Evolutionary conservation across 1,140 invertebrate genomes (phyloP), one percentile per base, ranked within the genome.

Genomic region (Linepithema humile): DNA sequence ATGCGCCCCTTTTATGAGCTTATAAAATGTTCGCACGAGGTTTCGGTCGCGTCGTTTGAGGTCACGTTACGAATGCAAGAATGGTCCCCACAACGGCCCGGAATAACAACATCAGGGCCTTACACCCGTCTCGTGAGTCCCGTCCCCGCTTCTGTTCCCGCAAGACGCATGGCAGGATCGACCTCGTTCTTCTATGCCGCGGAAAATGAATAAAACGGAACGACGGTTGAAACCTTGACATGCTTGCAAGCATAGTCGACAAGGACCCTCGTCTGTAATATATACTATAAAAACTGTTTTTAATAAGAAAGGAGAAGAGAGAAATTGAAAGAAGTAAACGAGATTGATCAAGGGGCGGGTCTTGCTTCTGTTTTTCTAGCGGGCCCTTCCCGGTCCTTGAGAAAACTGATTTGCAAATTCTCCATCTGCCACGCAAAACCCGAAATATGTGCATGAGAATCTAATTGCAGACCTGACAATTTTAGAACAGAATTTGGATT

Each of bases 201-300:
- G 78, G 65, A 72, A 77, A 89, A 82, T 78, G 78, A 91, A 87
- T 85, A 86, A 91, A 93, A 92, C 88, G 60, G 85, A 91, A 90
- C 89, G 90, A 90, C 91, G 88, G 91, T 92, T 92, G 72, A 82
- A 83, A 89, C 80, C 75, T 85, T 88, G 78, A 87, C 87, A 83
- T 80, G 86, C 83, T 89, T 85, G 77, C 86, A 83, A 89, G 86
- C 84, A 72, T 45, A 26, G 72, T 57, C 55, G 64, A 82, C 77
- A 59, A 73, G 53, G 23, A 48, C 77, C 85, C 70, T 87, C 85
- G 20, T 70, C 45, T 20, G n/a, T 88, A 89, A 89, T 88, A 70
- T 88, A 86, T 89, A 55, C 86, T 60, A 74, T 53, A 77, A 78
- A 83, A 88, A 88, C 59, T 88, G 83, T 88, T 88, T 88, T 85